Conservation (phyloP, 2,797 vertebrate genomes). For the Sebastes cheni region DNA sequence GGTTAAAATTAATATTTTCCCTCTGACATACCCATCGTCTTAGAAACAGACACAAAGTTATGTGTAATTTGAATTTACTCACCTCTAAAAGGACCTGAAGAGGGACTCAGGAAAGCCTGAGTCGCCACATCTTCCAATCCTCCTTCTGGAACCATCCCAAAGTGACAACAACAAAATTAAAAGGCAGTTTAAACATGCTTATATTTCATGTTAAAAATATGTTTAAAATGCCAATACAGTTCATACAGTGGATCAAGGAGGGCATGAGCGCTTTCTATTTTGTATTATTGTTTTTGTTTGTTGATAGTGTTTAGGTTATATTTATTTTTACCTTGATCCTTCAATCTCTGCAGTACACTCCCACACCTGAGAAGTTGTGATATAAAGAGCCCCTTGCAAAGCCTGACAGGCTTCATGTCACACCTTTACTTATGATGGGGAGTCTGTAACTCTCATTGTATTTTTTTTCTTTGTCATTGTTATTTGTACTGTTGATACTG, state of each 20-base stretch:
- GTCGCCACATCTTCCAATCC: slow-evolving; percentile 74
- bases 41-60: not conserved
- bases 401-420: not conserved
- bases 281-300: not conserved
- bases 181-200: not conserved
- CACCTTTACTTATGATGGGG: too few species aligned
- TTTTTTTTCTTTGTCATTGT: not conserved
- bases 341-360: not conserved
- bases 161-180: not conserved
- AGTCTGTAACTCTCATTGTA: not conserved
- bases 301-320: not conserved
- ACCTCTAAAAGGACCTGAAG: slow-evolving; percentile 54
- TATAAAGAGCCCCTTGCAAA: not conserved
- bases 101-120: slow-evolving; percentile 71
- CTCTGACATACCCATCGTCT: not conserved
- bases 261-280: not conserved
- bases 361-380: not conserved
- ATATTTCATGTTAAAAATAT: not conserved
- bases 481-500: not conserved
- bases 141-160: slow-evolving; percentile 29
- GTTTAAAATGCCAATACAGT: not conserved
- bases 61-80: slow-evolving; percentile 23
- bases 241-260: not conserved
- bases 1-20: not conserved
- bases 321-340: not conserved